These are phyloP conservation scores for Macroramphosus scolopax DNA, from an alignment of 2,797 vertebrate genomes.

Conservation along the genomic window DNA sequence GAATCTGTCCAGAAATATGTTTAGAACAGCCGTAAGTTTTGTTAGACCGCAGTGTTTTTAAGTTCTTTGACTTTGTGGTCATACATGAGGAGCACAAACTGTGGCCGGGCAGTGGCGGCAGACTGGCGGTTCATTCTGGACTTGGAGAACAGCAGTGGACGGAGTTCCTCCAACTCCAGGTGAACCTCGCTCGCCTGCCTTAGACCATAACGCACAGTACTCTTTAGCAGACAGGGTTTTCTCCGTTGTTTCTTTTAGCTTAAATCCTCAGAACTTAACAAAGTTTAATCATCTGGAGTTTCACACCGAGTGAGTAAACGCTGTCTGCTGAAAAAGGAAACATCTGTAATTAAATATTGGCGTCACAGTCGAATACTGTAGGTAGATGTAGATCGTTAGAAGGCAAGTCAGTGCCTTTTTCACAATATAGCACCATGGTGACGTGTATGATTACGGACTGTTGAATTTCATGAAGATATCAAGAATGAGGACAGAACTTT, in stretches of 20 bases:
- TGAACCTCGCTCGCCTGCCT: not conserved
- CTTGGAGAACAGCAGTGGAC: too few species aligned
- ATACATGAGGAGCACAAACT: conserved; percentile 6
- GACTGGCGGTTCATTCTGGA: too few species aligned
- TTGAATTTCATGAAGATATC: conserved; percentile 29
- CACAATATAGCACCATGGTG: conserved; percentile 32
- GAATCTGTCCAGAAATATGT: too few species aligned
- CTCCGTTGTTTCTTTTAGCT: not conserved
- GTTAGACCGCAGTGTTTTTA: not conserved
- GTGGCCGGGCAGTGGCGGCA: not conserved
- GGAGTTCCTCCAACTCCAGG: not conserved
- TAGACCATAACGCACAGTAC: not conserved
- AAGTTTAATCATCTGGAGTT: too few species aligned
- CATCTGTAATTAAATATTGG: conserved; percentile 6
- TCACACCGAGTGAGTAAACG: too few species aligned
- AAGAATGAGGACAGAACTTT: conserved; percentile 62
- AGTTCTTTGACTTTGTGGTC: not conserved
- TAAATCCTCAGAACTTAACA: too few species aligned
- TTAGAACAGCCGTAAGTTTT: not conserved
- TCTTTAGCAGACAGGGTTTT: not conserved
- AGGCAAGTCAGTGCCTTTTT: conserved; percentile 70
- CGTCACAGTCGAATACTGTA: conserved; percentile 6
- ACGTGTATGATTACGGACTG: conserved; percentile 41
- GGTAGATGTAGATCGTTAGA: conserved; percentile 38
- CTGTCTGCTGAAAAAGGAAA: conserved; percentile 15